Evolutionary conservation across 2,797 vertebrate species (phyloP).

Genomic region (Micromesistius poutassou): DNA sequence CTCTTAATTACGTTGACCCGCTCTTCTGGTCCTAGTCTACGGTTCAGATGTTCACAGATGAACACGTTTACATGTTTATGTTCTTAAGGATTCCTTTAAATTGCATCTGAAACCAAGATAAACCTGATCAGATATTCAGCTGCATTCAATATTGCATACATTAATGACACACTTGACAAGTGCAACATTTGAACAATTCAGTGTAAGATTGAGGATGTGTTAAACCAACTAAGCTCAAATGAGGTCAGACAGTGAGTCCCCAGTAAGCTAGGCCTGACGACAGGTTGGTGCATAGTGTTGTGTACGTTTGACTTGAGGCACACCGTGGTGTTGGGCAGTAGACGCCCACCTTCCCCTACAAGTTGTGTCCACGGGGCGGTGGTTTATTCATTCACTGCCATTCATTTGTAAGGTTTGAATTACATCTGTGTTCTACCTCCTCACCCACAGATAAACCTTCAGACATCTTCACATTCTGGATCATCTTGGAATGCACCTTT

Average conservation of each 20-base stretch:
- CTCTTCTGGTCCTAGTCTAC: neutral
- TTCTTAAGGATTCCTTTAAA: constrained; percentile 6
- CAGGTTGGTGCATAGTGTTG: constrained; percentile 29
- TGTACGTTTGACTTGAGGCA: constrained; percentile 31
- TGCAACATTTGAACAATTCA: neutral
- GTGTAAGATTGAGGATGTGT: neutral
- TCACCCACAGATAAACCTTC: neutral
- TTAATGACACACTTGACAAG: neutral
- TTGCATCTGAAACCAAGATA: neutral
- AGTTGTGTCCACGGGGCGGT: neutral
- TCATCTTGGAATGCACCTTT: neutral
- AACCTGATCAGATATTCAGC: constrained; percentile 1
- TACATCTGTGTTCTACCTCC: neutral
- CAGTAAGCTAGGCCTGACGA: constrained; percentile 1
- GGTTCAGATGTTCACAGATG: neutral
- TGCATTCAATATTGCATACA: neutral
- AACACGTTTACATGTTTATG: neutral
- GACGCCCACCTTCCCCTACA: constrained; percentile 10
- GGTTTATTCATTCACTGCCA: neutral
- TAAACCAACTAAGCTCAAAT: neutral
- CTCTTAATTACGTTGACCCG: neutral
- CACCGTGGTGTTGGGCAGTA: constrained; percentile 30
- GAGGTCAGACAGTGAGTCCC: constrained; percentile 10
- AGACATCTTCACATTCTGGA: neutral
- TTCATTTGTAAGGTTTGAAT: neutral